phyloP scores from a whole-genome alignment of 2,888 invertebrate species.

The Macrophya annulata region DNA sequence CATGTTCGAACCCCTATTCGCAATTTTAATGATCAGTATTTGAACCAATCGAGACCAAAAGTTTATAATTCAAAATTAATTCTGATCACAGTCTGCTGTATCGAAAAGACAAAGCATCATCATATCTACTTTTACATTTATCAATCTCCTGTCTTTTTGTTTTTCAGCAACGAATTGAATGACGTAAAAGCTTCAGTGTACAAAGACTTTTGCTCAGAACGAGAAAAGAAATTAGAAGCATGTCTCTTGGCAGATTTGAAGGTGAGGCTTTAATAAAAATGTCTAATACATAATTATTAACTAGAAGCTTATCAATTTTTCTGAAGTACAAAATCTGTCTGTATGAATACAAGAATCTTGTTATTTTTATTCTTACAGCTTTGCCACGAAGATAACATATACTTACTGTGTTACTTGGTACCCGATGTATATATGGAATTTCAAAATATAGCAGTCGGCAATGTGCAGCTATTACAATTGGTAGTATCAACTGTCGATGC shows the following conservation, averaged over 20 bases:
- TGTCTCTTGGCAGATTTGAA: slow-evolving; percentile 92
- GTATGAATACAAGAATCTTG: neutral
- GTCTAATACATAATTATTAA: slow-evolving; percentile 48
- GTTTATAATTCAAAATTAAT: no score
- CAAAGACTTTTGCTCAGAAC: slow-evolving; percentile 92
- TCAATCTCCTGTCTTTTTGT: slow-evolving; percentile 57
- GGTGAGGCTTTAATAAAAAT: slow-evolving; percentile 74
- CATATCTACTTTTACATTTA: slow-evolving; percentile 19
- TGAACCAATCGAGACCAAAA: neutral
- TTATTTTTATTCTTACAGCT: slow-evolving; percentile 79
- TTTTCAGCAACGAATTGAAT: slow-evolving; percentile 79
- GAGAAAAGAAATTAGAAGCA: slow-evolving; percentile 88
- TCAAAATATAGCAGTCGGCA: slow-evolving; percentile 92
- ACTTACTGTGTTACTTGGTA: slow-evolving; percentile 94
- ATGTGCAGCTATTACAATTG: slow-evolving; percentile 92
- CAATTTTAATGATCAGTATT: neutral
- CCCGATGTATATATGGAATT: slow-evolving; percentile 96
- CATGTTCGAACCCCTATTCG: neutral
- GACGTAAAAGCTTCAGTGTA: slow-evolving; percentile 92
- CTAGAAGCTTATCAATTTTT: slow-evolving; percentile 11
- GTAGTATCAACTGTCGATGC: slow-evolving; percentile 96
- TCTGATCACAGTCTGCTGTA: no score
- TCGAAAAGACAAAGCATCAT: no score
- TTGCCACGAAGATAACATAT: slow-evolving; percentile 94
- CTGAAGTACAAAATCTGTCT: neutral